phyloP scores from a whole-genome alignment of 2,797 vertebrate genomes.

The Argya squamiceps region DNA sequence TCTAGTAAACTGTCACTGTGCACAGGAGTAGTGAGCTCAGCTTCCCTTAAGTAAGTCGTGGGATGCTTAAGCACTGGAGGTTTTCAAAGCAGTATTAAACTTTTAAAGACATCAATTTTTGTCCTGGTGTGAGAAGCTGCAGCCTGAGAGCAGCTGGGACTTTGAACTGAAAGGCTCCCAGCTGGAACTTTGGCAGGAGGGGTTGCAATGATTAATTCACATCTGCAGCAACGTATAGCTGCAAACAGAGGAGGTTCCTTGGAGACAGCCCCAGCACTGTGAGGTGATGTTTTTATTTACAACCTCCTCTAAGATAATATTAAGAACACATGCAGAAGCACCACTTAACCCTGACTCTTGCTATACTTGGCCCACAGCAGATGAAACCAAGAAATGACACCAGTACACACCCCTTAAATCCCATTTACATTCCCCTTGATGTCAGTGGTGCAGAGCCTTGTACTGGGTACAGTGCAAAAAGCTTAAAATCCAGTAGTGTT shows the following conservation, averaged over 20 bases:
- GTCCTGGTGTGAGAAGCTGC: background rate
- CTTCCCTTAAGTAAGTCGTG: background rate
- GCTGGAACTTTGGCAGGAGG: constrained; percentile 4
- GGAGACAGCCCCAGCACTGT: background rate
- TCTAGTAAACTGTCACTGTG: background rate
- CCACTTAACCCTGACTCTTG: background rate
- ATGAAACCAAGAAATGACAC: background rate
- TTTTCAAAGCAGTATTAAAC: constrained; percentile 41
- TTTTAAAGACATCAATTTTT: background rate
- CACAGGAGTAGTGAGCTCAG: background rate
- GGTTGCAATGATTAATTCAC: background rate
- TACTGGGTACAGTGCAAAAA: background rate
- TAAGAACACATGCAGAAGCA: background rate
- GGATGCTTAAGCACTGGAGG: background rate
- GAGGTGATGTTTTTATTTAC: constrained; percentile 20
- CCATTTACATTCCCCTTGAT: background rate
- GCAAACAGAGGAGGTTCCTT: background rate
- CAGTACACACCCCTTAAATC: background rate
- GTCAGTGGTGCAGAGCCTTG: background rate
- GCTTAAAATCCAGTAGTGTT: background rate
- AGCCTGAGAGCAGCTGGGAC: constrained; percentile 24
- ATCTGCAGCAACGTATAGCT: background rate
- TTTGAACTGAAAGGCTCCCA: constrained; percentile 19
- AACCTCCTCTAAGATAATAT: background rate
- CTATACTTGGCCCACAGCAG: background rate